Base-by-base conservation (phyloP, 2,113 vertebrate species). In the Myrmecobius fasciatus region DNA sequence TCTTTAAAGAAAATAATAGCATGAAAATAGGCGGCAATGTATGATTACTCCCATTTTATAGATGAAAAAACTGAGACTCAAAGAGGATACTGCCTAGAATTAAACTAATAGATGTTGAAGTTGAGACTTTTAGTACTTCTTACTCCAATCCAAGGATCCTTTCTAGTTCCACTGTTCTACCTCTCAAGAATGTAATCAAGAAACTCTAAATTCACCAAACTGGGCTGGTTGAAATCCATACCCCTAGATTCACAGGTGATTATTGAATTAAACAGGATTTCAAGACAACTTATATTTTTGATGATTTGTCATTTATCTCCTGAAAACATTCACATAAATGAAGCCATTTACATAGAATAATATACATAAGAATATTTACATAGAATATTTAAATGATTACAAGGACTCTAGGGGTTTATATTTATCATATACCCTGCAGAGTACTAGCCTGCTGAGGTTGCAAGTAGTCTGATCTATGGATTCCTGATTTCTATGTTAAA, bases 401-500 rank as follows among this genome's bases (percentile, higher is more conserved):
- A 90, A 49, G 43, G 46, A 28, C 49, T n/a, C 2, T 8, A 25
- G 28, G 36, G 54, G 91, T 20, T 8, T 89, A 31, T 2, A 4
- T 26, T 92, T 95, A 94, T 92, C 92, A 51, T 49, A 6, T 20
- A 90, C 48, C 48, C 47, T 49, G 0, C 48, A 10, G 28, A 90
- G 2, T 51, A 90, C 9, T n/a, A 31, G 10, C 89, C 89, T 49
- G 89, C 47, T 48, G 5, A 31, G 46, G 28, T 43, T 90, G 10
- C 67, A n/a, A 0, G 0, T 28, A 90, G 46, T 90, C 28, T 90
- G 28, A 28, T 49, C 49, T 90, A 48, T 14, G 25, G 10, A 31
- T 90, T 51, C 25, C 89, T 90, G 8, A 8, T 49, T 93, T 97
- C 91, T 91, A 8, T 90, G 90, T 83, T 89, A 97, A 93, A 93